Base-by-base conservation (phyloP, 2,113 vertebrate species). In the Scytalopus superciliaris region DNA sequence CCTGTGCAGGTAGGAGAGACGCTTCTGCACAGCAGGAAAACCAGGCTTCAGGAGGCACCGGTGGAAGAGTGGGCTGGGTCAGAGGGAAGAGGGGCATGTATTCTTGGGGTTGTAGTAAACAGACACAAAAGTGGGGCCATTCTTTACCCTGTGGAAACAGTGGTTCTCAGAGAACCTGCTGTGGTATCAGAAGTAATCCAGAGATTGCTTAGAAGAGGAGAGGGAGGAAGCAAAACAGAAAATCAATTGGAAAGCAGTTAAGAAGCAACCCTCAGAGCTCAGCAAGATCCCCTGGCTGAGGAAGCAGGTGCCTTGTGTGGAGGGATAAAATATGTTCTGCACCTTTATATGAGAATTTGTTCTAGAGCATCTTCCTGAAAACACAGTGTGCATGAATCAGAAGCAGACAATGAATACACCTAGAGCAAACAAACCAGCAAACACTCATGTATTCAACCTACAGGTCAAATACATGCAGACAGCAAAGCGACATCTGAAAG, bases 401-500 rank as follows among this genome's bases (percentile, higher is more conserved):
- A 68, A 89, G 12, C 56, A 63, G 25, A 42, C 5, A 19, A 1
- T 14, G 17, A 79, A 91, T 25, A 35, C 11, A 42, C 10, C 31
- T 7, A 24, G 6, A 82, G 31, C 39, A 93, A 83, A 77, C 37
- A 42, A 64, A 69, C 4, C 47, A 49, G 21, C 37, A 14, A 7
- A 40, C n/a, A 60, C 15, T 62, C 0, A 0, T 19, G n/a, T n/a
- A 76, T 88, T 73, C 30, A 37, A 35, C 21, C 42, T 3, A 10
- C 0, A 60, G 10, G 30, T 68, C 63, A 86, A 85, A 87, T 30
- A 52, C n/a, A 72, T 72, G 66, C 28, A 70, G 19, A 59, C 21
- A 60, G 45, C 74, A 93, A n/a, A 81, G 78, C 73, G 88, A 75
- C 47, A 87, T 30, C 72, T 66, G 76, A 86, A 95, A 30, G 28